A percentile compares a stretch with the other conserved stretches of the same genome.
These are phyloP conservation scores for Peromyscus maniculatus DNA, from an alignment of 2,113 vertebrate species.

Conservation along the genomic window DNA sequence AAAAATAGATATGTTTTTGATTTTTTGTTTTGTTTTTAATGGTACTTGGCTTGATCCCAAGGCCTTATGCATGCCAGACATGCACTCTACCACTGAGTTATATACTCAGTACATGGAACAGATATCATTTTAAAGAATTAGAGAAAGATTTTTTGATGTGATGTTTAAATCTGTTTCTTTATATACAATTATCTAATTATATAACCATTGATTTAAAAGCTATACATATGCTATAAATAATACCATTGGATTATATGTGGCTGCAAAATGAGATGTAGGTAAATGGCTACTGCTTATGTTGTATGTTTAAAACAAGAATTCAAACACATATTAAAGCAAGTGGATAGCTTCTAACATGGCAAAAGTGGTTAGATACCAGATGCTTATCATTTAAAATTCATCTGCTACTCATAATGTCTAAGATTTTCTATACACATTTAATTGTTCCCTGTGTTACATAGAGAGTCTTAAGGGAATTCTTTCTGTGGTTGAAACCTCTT, in stretches of 20 bases:
- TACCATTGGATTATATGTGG: conserved; percentile 30
- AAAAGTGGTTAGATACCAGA: conserved; percentile 32
- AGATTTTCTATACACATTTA: conserved; percentile 45
- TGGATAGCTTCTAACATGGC: conserved; percentile 43
- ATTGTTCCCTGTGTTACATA: conserved; percentile 55
- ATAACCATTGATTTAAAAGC: conserved; percentile 30
- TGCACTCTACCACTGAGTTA: not conserved
- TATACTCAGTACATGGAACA: not conserved
- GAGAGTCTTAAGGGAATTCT: conserved; percentile 37
- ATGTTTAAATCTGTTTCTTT: conserved; percentile 64
- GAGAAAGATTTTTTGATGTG: conserved; percentile 33
- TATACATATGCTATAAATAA: not conserved
- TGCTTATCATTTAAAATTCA: conserved; percentile 24
- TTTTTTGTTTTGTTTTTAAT: not conserved
- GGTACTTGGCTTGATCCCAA: not conserved
- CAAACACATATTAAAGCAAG: conserved; percentile 27
- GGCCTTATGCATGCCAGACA: not conserved
- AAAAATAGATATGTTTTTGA: conserved; percentile 30
- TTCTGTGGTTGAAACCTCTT: conserved; percentile 53
- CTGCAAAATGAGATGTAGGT: not conserved
- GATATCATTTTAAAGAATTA: conserved; percentile 29
- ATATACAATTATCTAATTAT: conserved; percentile 23
- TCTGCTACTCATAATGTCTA: conserved; percentile 28
- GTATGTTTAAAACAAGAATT: conserved; percentile 47
- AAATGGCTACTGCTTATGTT: conserved; percentile 42